Evolutionary conservation across 2,113 vertebrate genomes (phyloP).

Genomic region (Serilophus lunatus): DNA sequence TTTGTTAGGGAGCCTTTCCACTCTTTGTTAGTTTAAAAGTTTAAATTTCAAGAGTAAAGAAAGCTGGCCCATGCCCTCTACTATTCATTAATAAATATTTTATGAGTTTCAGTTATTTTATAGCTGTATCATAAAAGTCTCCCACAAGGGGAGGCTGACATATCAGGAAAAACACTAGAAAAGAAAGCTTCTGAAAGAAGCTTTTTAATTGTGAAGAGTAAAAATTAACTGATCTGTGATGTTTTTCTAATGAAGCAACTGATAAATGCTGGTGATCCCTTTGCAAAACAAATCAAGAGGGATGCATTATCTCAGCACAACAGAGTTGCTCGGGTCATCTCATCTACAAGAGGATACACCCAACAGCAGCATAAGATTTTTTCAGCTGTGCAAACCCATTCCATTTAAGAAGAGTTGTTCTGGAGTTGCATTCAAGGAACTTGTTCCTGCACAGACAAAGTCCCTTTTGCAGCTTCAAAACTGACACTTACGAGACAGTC

Average conservation of each 20-base stretch:
- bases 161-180: not conserved
- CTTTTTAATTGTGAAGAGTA: not conserved
- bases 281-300: not conserved
- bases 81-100: not conserved
- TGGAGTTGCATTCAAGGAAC: not conserved
- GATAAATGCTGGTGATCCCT: not conserved
- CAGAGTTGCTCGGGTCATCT: not conserved
- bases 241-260: not conserved
- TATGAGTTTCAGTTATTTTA: not conserved
- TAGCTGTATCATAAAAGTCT: not conserved
- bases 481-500: conserved; percentile 84
- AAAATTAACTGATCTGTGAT: not conserved
- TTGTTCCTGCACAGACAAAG: not conserved
- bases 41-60: not conserved
- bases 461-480: not conserved
- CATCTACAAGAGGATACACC: not conserved
- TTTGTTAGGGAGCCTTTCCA: not conserved
- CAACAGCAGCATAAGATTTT: not conserved
- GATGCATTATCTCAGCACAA: not conserved
- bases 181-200: not conserved
- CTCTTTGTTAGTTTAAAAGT: not conserved
- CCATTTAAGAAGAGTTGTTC: not conserved
- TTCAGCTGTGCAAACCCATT: not conserved
- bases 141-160: not conserved
- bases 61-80: not conserved